Evolutionary conservation across 2,797 vertebrate genomes (phyloP).

Genomic region (Pipistrellus pipistrellus): DNA sequence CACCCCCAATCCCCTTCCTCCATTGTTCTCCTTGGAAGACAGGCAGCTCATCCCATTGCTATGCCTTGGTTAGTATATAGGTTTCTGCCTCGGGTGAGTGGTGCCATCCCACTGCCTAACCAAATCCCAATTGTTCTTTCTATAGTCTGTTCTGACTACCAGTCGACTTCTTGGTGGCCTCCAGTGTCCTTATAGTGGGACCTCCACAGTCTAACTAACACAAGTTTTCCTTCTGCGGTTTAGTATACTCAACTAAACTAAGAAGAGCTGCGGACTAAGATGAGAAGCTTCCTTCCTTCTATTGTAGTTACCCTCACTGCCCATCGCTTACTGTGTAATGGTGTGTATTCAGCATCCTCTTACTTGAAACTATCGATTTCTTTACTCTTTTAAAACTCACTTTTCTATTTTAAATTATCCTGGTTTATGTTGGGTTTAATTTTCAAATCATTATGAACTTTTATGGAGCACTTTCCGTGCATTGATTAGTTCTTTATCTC

Average conservation of each 20-base stretch:
- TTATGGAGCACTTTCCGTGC: background rate
- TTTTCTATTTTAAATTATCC: background rate
- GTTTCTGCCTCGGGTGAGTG: background rate
- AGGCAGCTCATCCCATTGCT: background rate
- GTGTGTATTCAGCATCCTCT: background rate
- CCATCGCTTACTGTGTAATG: background rate
- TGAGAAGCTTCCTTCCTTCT: background rate
- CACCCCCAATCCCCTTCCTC: background rate
- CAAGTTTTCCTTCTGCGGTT: background rate
- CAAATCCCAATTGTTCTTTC: background rate
- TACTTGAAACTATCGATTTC: background rate
- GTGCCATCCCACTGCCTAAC: background rate
- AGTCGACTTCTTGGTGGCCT: background rate
- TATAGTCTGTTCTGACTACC: background rate
- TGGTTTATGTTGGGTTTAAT: background rate
- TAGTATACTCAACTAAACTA: background rate
- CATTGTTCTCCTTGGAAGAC: background rate
- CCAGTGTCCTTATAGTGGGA: background rate
- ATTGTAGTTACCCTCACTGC: background rate
- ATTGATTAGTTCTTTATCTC: background rate
- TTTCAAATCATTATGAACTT: background rate
- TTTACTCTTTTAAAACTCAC: background rate
- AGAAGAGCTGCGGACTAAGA: background rate
- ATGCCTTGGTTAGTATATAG: background rate
- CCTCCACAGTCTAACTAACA: background rate